Evolutionary conservation across 2,888 invertebrate species (phyloP), one percentile per base, ranked within the genome.

Genomic region (Steinernema carpocapsae): DNA sequence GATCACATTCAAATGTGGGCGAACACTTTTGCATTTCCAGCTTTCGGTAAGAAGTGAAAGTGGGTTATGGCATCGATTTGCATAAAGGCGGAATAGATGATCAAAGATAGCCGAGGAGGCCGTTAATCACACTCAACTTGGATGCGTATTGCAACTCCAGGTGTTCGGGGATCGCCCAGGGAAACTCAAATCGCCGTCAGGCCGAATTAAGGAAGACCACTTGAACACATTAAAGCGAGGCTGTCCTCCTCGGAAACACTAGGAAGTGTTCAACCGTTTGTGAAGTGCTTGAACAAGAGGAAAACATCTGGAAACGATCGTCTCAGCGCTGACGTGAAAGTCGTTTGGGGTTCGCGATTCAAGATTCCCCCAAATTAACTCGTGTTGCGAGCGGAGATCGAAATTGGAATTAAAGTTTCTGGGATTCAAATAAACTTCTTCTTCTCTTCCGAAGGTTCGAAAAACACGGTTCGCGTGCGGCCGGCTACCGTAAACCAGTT

Each of bases 231-330:
- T 48, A 48, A 19, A 48, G 48, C 37, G 37, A 37, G 37, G 37
- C 1, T 52, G 24, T 52, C 19, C 52, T 52, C 52, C 19, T 12
- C 1, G 12, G 52, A 52, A 52, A 17, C 24, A 22, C 24, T 29
- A 29, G 32, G 64, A 14, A 12, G 32, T 26, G 64, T 64, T 64
- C 37, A n/a, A 17, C 29, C 29, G 26, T 19, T 32, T 32, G 32
- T 6, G 64, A 64, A 64, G 52, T 52, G 52, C 22, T 22, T 19
- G 52, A 48, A 24, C 19, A 19, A 12, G 52, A 52, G 52, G 24
- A 22, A 64, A 29, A 64, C 64, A 64, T 64, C 64, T 64, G 64
- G 64, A 64, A 64, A 32, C 64, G 32, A 64, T 64, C 64, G 64
- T n/a, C 32, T 32, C 32, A 12, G 17, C 64, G 6, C 7, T 29